phyloP scores from a whole-genome alignment of 1,140 invertebrate species.

The Zophobas morio region DNA sequence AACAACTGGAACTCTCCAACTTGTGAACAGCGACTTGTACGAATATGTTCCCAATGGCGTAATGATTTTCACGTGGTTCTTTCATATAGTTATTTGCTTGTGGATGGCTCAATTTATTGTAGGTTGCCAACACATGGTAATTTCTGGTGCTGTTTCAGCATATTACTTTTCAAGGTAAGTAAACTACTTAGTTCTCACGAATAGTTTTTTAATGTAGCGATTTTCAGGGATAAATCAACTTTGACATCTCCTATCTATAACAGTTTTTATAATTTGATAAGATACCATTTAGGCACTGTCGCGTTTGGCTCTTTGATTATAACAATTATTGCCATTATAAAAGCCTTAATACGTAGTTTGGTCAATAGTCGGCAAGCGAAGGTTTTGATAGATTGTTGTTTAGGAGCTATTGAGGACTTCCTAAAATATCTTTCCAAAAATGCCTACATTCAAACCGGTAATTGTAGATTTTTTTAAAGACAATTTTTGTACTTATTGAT shows the following conservation, averaged over 20 bases:
- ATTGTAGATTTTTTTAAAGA: conserved; percentile 42
- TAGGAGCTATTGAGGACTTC: conserved; percentile 80
- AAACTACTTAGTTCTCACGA: conserved; percentile 8
- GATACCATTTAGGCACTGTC: conserved; percentile 84
- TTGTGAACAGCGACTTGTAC: conserved; percentile 22
- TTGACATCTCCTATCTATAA: conserved; percentile 73
- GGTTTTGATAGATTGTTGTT: conserved; percentile 72
- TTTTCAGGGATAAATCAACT: conserved; percentile 76
- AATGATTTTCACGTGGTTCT: conserved; percentile 69
- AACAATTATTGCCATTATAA: conserved; percentile 78
- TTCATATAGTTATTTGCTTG: conserved; percentile 75
- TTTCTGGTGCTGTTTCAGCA: conserved; percentile 80
- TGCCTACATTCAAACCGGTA: conserved; percentile 85
- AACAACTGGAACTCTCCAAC: conserved; percentile 46
- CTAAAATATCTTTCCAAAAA: conserved; percentile 82
- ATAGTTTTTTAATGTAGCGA: neutral
- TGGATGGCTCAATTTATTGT: conserved; percentile 83
- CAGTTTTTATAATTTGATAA: conserved; percentile 73
- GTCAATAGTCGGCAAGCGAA: conserved; percentile 50
- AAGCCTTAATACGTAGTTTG: conserved; percentile 69
- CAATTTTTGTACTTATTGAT: too few species aligned
- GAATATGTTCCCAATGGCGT: conserved; percentile 73
- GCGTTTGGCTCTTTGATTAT: conserved; percentile 85
- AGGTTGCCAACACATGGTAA: conserved; percentile 84
- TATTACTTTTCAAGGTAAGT: conserved; percentile 86